These are phyloP conservation scores for Scaptomyza reducta DNA, from an alignment of 2,888 invertebrate species.

Conservation along the genomic window DNA sequence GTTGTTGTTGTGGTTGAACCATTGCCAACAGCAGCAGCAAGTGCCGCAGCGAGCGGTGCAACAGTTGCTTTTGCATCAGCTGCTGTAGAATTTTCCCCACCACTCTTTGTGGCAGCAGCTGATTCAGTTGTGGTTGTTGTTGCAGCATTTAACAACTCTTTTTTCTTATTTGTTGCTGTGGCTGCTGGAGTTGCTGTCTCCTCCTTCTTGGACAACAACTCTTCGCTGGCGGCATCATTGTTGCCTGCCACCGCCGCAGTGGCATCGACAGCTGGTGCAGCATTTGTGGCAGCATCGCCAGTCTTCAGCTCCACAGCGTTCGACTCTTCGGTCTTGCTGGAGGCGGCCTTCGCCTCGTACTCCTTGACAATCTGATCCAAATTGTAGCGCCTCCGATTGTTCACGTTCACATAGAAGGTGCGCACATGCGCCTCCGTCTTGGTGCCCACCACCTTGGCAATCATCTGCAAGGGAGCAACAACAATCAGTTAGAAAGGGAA, in stretches of 20 bases:
- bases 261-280: neutral
- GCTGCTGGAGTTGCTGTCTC: conserved; percentile 16
- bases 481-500: too few species aligned
- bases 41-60: neutral
- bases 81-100: conserved; percentile 6
- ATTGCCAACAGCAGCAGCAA: conserved; percentile 5
- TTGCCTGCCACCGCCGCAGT: conserved; percentile 9
- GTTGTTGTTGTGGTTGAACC: conserved; percentile 4
- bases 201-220: conserved; percentile 52
- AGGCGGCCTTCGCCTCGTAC: conserved; percentile 87
- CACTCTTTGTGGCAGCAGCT: conserved; percentile 14
- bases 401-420: conserved; percentile 95
- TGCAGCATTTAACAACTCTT: conserved; percentile 33
- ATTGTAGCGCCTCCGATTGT: conserved; percentile 94
- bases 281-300: conserved; percentile 8
- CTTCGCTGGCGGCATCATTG: conserved; percentile 29
- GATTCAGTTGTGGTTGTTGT: conserved; percentile 3
- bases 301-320: conserved; percentile 47
- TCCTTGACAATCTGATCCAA: conserved; percentile 94
- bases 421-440: conserved; percentile 97
- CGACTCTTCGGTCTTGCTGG: conserved; percentile 53
- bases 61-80: neutral
- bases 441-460: conserved; percentile 97
- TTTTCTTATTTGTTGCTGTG: conserved; percentile 43
- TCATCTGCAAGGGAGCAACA: conserved; percentile 87